phyloP scores from a whole-genome alignment of 1,140 invertebrate species.

The Trichoplusia ni region DNA sequence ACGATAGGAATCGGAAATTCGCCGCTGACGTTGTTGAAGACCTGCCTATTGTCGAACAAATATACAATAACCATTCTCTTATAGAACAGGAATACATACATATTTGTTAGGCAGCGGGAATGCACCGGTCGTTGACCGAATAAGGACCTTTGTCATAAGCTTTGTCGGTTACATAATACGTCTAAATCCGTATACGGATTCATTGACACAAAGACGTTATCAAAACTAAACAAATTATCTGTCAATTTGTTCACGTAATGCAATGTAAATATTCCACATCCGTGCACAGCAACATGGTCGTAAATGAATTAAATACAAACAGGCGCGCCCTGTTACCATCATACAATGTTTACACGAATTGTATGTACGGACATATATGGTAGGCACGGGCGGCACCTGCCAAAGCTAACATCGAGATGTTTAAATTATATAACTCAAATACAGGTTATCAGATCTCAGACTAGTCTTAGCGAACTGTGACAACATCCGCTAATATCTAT shows the following conservation, averaged over 20 bases:
- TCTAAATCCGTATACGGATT: slow-evolving; percentile 2
- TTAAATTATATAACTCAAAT: slow-evolving; percentile 66
- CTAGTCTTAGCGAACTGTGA: slow-evolving; percentile 40
- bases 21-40: slow-evolving; percentile 60
- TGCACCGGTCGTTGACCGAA: slow-evolving; percentile 38
- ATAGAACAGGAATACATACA: slow-evolving; percentile 44
- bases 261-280: slow-evolving; percentile 45
- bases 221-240: slow-evolving; percentile 27
- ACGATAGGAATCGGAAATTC: slow-evolving; percentile 76
- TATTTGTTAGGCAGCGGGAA: slow-evolving; percentile 3
- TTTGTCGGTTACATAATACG: slow-evolving; percentile 27
- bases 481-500: slow-evolving; percentile 48
- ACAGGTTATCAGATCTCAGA: slow-evolving; percentile 55
- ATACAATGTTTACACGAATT: slow-evolving; percentile 43
- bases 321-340: slow-evolving; percentile 59
- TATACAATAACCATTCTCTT: slow-evolving; percentile 48
- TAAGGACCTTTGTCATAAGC: slow-evolving; percentile 16
- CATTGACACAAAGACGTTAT: background rate
- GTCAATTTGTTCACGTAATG: slow-evolving; percentile 46
- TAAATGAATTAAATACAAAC: slow-evolving; percentile 56
- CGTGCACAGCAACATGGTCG: slow-evolving; percentile 53
- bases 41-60: slow-evolving; percentile 56
- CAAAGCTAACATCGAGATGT: slow-evolving; percentile 57
- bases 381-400: slow-evolving; percentile 43
- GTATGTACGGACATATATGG: slow-evolving; percentile 42